Percentiles rank a stretch among this genome's conserved stretches.
Conservation (phyloP, 2,888 invertebrate species). For the Stegophylla sp. region DNA sequence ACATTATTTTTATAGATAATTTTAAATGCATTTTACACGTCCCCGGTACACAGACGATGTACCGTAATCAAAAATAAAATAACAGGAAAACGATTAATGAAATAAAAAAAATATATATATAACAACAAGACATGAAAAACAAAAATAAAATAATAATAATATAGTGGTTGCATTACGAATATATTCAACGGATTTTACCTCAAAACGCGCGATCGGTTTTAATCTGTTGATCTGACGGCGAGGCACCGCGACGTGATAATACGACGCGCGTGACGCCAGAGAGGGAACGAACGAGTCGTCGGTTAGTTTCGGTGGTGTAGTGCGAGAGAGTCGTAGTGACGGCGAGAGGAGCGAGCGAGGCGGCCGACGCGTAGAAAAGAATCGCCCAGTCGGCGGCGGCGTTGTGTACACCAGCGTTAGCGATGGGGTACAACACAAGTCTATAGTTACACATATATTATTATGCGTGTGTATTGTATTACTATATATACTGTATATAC, state of each 20-base stretch:
- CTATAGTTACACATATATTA: background rate
- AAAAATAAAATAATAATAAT: background rate
- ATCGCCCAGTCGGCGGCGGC: background rate
- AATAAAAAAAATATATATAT: background rate
- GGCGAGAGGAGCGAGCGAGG: background rate
- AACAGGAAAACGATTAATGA: background rate
- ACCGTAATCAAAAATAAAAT: background rate
- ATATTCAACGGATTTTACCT: conserved; percentile 40
- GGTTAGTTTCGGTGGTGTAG: background rate
- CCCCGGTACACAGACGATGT: too few relatives aligned
- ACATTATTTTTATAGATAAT: background rate
- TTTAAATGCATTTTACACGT: background rate
- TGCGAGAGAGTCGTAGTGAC: background rate
- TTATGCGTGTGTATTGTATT: background rate
- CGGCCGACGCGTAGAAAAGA: background rate
- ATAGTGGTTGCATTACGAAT: background rate
- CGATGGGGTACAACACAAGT: background rate
- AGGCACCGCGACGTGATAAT: conserved; percentile 32
- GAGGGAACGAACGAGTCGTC: background rate
- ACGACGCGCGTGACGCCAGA: conserved; percentile 22
- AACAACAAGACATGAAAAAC: background rate
- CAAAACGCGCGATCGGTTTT: conserved; percentile 36
- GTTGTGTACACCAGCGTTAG: background rate
- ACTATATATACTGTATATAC: too few relatives aligned
- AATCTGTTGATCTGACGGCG: conserved; percentile 51